A percentile compares a stretch with the other conserved stretches of the same genome.
Evolutionary conservation across 2,113 vertebrate genomes (phyloP).

Genomic region (Calidris pugnax): DNA sequence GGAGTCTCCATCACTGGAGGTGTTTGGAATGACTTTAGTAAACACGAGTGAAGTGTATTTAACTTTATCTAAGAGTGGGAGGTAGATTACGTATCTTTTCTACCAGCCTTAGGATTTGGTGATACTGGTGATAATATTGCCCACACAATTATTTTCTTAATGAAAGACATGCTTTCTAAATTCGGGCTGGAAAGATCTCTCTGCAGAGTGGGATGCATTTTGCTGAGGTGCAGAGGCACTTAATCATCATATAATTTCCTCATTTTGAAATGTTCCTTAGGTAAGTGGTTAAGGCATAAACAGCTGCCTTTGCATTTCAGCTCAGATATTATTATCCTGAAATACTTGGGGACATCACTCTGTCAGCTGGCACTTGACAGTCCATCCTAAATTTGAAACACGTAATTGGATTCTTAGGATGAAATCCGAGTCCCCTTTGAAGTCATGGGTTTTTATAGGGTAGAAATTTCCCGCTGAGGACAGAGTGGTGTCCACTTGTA

Average conservation of each 20-base stretch:
- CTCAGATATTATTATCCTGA: conserved; percentile 15
- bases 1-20: background rate
- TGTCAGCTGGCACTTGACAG: conserved; percentile 51
- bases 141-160: background rate
- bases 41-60: background rate
- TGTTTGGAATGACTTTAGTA: background rate
- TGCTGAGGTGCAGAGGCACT: background rate
- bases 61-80: background rate
- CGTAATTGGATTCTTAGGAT: conserved; percentile 39
- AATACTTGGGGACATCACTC: conserved; percentile 38
- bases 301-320: conserved; percentile 44
- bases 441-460: conserved; percentile 19
- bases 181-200: background rate
- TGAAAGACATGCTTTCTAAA: background rate
- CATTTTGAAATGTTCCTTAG: conserved; percentile 19
- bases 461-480: background rate
- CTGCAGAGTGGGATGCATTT: background rate
- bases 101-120: background rate
- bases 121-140: background rate
- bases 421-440: conserved; percentile 40
- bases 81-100: background rate
- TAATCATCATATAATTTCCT: conserved; percentile 14
- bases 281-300: conserved; percentile 7
- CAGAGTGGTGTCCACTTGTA: background rate
- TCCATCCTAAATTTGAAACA: conserved; percentile 47